Conservation (phyloP, 2,797 vertebrate species). For the Aplochiton taeniatus region DNA sequence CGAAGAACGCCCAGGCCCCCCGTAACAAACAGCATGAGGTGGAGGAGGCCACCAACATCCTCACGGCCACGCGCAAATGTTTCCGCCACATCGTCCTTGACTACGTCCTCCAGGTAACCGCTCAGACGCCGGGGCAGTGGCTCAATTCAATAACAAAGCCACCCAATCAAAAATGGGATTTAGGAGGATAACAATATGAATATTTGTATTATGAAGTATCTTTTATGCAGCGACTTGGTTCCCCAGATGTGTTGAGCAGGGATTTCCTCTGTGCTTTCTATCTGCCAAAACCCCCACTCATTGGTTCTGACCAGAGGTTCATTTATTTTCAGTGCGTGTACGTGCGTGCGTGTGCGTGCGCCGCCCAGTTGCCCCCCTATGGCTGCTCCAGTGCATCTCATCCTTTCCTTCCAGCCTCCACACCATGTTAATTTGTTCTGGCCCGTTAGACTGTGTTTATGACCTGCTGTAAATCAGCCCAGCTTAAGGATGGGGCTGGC, state of each 20-base stretch:
- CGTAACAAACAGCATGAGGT: conserved; percentile 96
- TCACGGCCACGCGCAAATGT: conserved; percentile 94
- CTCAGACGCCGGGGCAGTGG: too few relatives aligned
- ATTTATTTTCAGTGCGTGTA: too few relatives aligned
- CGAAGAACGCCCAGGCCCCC: conserved; percentile 93
- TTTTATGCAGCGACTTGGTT: too few relatives aligned
- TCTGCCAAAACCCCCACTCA: too few relatives aligned
- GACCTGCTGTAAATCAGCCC: background rate
- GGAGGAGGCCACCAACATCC: conserved; percentile 93
- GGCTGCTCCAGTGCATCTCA: conserved; percentile 22
- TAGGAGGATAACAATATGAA: too few relatives aligned
- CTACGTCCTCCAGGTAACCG: conserved; percentile 91
- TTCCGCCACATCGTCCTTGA: conserved; percentile 96
- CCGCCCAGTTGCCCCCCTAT: too few relatives aligned
- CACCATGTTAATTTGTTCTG: conserved; percentile 40
- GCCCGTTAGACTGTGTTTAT: conserved; percentile 26
- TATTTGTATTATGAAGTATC: background rate
- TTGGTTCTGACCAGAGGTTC: too few relatives aligned
- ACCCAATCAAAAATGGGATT: background rate
- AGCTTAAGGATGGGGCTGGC: conserved; percentile 15
- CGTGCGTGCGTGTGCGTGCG: too few relatives aligned
- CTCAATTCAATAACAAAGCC: background rate
- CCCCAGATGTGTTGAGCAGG: background rate
- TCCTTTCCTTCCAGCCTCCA: conserved; percentile 31
- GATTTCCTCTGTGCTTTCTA: too few relatives aligned